Percentiles rank a stretch among this genome's conserved stretches.
Evolutionary conservation across 2,888 invertebrate species (phyloP).

Genomic region (Heliconius aoede): DNA sequence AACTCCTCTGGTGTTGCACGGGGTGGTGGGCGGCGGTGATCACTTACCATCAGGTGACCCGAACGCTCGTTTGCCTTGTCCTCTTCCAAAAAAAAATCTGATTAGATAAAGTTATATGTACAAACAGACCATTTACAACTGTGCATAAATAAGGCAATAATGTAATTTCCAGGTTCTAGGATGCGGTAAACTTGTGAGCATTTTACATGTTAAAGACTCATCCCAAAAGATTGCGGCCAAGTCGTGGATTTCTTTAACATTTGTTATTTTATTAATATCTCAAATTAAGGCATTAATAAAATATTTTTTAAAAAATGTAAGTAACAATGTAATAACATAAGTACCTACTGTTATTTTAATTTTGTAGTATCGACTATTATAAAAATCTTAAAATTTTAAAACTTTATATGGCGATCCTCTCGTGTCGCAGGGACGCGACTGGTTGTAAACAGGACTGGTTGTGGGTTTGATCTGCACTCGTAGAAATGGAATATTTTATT

Average conservation of each 20-base stretch:
- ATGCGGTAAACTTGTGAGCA: constrained; percentile 48
- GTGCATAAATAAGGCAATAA: neutral
- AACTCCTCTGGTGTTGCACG: too few relatives aligned
- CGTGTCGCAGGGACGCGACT: too few relatives aligned
- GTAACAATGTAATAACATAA: neutral
- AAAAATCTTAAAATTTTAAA: too few relatives aligned
- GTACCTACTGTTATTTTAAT: neutral
- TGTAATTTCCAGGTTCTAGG: constrained; percentile 52
- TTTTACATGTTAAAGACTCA: constrained; percentile 48
- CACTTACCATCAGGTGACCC: too few relatives aligned
- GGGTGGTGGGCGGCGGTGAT: too few relatives aligned
- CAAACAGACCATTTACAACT: neutral
- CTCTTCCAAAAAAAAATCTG: too few relatives aligned
- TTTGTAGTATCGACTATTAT: neutral
- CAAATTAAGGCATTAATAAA: constrained; percentile 58
- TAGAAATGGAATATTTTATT: too few relatives aligned
- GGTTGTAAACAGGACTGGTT: too few relatives aligned
- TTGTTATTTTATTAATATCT: constrained; percentile 53
- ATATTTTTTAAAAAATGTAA: constrained; percentile 63
- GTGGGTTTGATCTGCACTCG: too few relatives aligned
- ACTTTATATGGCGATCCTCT: too few relatives aligned
- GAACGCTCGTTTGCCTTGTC: too few relatives aligned
- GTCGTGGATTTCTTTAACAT: constrained; percentile 56
- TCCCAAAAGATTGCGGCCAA: constrained; percentile 49
- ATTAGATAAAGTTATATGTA: too few relatives aligned